Evolutionary conservation across 2,888 invertebrate species (phyloP), one percentile per base, ranked within the genome.

Genomic region (Orgyia antiqua): DNA sequence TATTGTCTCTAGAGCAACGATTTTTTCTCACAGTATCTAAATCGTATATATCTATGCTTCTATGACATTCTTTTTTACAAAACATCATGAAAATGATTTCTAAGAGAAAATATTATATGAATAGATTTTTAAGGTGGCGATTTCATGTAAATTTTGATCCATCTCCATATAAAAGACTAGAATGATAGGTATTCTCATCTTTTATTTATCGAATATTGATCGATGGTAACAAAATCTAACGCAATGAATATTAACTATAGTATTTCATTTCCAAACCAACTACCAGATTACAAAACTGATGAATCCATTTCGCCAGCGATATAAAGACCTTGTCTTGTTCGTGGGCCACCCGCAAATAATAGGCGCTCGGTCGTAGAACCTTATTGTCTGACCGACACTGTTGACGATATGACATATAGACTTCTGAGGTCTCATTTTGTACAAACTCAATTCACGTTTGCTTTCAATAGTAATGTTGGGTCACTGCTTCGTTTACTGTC

Each of bases 281-380:
- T 48, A 58, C 54, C 46, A 63, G 36, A 55, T 44, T 53, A 70
- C 67, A 72, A 59, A 63, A 59, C 59, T 72, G 70, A 75, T 62
- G 67, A 73, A 68, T 71, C 66, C 62, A 74, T 76, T 71, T 68
- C 46, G 54, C 47, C 51, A 53, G 56, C 43, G 42, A 31, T 58
- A 71, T 65, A 72, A 69, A 61, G 54, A 49, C 41, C 39, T 45
- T 47, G 55, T 56, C 52, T 58, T 54, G 52, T 48, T 52, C 49
- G 44, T 43, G 46, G 77, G 65, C 79, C 82, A 82, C 83, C 80
- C 80, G 66, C 71, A 67, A 73, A 69, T 69, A 72, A 73, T 68
- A 55, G 62, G 39, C 52, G 45, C 36, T 36, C 42, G 35, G 47
- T 46, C 37, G 42, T 45, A 55, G 46, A 61, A 61, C 59, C 44